phyloP scores from a whole-genome alignment of 2,113 vertebrate genomes.

The Montifringilla adamsi region DNA sequence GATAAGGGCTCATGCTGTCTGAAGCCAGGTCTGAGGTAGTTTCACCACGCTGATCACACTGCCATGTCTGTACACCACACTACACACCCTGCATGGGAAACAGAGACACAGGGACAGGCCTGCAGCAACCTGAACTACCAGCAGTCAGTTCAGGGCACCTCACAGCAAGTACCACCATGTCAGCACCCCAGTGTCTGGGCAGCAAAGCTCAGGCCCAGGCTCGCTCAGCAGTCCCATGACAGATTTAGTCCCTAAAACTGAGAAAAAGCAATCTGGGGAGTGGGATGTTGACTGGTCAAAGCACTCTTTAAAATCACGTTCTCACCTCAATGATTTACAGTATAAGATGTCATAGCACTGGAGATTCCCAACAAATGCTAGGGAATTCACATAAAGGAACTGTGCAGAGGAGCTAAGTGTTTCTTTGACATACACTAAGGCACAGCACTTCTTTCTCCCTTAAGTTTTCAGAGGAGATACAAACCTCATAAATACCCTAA shows the following conservation, averaged over 20 bases:
- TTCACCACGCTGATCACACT: background rate
- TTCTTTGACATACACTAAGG: background rate
- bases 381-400: background rate
- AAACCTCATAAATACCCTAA: background rate
- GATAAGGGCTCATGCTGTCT: background rate
- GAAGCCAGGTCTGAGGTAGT: background rate
- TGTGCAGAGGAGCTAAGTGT: background rate
- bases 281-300: background rate
- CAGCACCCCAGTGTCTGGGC: background rate
- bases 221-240: background rate
- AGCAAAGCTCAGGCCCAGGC: background rate
- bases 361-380: background rate
- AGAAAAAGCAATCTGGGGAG: background rate
- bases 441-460: background rate
- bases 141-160: background rate
- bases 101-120: background rate
- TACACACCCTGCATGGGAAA: background rate
- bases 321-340: background rate
- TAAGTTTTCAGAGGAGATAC: background rate
- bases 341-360: background rate
- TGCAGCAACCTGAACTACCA: background rate
- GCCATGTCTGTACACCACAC: background rate
- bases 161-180: background rate
- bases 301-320: background rate
- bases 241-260: background rate